Evolutionary conservation across 2,797 vertebrate genomes (phyloP).

Genomic region (Pseudochirops cupreus): DNA sequence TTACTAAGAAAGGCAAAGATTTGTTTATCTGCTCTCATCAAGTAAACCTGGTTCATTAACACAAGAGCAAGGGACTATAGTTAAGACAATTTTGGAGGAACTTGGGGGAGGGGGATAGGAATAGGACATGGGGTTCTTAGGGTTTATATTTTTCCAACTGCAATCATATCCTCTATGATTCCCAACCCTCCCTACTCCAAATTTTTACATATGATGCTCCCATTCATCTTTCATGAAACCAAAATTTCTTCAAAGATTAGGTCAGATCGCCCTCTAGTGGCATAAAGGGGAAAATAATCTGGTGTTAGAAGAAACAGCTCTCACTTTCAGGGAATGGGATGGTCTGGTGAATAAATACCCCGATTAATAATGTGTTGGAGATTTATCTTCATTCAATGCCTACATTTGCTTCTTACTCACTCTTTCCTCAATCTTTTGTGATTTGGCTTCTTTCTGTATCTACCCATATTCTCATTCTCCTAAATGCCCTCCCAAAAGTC

Average conservation of each 20-base stretch:
- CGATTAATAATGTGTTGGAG: neutral
- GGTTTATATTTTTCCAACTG: neutral
- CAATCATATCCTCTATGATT: neutral
- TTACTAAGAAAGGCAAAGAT: neutral
- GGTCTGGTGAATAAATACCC: neutral
- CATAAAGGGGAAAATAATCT: neutral
- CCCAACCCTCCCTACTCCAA: neutral
- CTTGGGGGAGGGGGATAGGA: neutral
- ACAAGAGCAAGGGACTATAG: neutral
- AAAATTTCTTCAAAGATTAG: conserved; percentile 33
- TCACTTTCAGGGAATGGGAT: neutral
- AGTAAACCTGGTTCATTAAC: conserved; percentile 2
- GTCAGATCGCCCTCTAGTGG: conserved; percentile 83
- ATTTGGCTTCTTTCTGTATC: neutral
- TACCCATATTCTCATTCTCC: neutral
- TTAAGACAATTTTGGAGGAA: neutral
- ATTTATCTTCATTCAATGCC: neutral
- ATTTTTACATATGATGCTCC: neutral
- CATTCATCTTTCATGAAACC: neutral
- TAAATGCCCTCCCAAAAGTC: neutral
- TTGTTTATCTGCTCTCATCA: neutral
- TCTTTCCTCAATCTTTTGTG: neutral
- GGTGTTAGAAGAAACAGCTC: neutral
- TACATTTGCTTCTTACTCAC: neutral
- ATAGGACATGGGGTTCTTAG: neutral